A percentile compares a stretch with the other conserved stretches of the same genome.
Evolutionary conservation across 2,888 invertebrate genomes (phyloP).

Genomic region (Leptinotarsa juncta): DNA sequence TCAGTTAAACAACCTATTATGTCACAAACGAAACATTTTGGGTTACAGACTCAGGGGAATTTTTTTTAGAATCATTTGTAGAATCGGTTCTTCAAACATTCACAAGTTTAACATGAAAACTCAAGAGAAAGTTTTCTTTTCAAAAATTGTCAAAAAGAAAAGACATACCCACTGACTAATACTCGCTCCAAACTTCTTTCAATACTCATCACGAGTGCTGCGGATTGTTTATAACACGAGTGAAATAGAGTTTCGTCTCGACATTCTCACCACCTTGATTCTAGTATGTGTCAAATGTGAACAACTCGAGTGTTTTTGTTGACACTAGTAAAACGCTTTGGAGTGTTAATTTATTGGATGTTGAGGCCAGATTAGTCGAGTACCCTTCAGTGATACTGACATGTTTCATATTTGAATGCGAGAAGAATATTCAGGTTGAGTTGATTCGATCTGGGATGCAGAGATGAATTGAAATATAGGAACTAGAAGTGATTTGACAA

Average conservation of each 20-base stretch:
- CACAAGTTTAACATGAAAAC: too few relatives aligned
- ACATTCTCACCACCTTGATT: constrained; percentile 19
- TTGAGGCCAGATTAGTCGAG: constrained; percentile 8
- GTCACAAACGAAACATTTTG: too few relatives aligned
- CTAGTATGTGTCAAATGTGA: constrained; percentile 16
- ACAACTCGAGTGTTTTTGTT: constrained; percentile 22
- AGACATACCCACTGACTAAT: constrained; percentile 15
- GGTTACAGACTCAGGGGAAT: too few relatives aligned
- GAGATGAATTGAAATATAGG: too few relatives aligned
- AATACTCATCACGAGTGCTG: neutral
- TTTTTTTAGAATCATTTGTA: too few relatives aligned
- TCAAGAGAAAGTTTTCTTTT: neutral
- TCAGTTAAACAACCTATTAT: too few relatives aligned
- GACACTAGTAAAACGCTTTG: constrained; percentile 9
- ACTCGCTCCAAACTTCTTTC: constrained; percentile 13
- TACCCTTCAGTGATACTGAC: constrained; percentile 21
- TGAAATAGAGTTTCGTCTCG: neutral
- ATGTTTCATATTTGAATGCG: constrained; percentile 2
- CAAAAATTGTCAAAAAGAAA: neutral
- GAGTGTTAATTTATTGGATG: constrained; percentile 19
- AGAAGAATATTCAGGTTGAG: neutral
- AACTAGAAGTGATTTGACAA: too few relatives aligned
- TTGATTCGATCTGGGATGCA: too few relatives aligned
- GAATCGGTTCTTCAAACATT: too few relatives aligned
- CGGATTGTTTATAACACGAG: constrained; percentile 19